Evolutionary conservation across 2,113 vertebrate species (phyloP), one percentile per base, ranked within the genome.

Genomic region (Ictalurus furcatus): DNA sequence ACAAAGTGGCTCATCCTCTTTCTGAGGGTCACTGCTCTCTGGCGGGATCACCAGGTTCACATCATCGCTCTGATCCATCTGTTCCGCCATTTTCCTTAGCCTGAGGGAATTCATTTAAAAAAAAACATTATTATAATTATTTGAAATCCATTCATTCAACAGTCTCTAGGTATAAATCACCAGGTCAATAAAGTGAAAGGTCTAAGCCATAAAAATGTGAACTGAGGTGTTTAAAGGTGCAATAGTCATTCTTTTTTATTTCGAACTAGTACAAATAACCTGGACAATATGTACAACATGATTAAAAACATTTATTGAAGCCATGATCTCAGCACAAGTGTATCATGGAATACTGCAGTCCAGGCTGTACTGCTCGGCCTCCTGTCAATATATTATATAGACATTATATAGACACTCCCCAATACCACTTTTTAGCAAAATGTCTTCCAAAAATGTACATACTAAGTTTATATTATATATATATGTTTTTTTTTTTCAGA

Each of bases 1-100:
- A 87, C 92, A 92, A 84, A 93, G 93, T 44, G 85, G 86, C 11
- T 95, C 94, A 13, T 95, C 94, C 54, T 95, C 94, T 63, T 87
- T 88, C 40, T 67, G 91, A 28, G 87, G 84, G 54, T 95, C 94
- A 44, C 78, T 65, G 67, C 84, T 81, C 23, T 94, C 93, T 0
- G 88, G 90, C 1, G 88, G 85, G 80, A 85, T 84, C 79, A 90
- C 90, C 73, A 87, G 63, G 69, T 89, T 65, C 84, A 93, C 44
- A 37, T 95, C 94, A 1, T 94, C 94, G 16, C 65, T 88, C 25
- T 91, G 93, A 74, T 95, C 94, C 91, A 92, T 3, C 59, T 90
- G 91, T 67, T 93, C 92, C 0, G 93, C 91, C 93, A 93, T 95
- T 86, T 90, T 94, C 12, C 3, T 21, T 5, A 69, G n/a, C 79